Conservation (phyloP, 1,140 invertebrate genomes). For the Heliconius himera region DNA sequence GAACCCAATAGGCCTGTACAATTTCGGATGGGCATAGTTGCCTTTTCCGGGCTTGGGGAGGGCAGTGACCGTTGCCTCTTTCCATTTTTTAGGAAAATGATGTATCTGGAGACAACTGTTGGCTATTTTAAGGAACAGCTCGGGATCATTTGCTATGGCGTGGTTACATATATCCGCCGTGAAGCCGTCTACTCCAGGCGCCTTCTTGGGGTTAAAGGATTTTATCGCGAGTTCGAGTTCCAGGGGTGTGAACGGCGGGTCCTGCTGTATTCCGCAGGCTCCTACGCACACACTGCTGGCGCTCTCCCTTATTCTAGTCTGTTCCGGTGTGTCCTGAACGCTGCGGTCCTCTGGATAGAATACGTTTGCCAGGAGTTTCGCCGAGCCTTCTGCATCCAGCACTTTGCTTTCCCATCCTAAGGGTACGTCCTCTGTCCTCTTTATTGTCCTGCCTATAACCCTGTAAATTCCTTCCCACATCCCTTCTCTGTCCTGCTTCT, state of each 20-base stretch:
- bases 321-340: background rate
- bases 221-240: background rate
- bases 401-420: background rate
- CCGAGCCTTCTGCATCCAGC: background rate
- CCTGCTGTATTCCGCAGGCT: background rate
- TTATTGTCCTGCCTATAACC: background rate
- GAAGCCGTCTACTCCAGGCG: background rate
- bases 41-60: slow-evolving; percentile 8
- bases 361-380: background rate
- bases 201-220: slow-evolving; percentile 18
- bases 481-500: too few species aligned
- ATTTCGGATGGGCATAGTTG: background rate
- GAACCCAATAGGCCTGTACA: slow-evolving; percentile 8
- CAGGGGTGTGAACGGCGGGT: background rate
- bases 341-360: slow-evolving; percentile 3
- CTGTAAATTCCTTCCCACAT: slow-evolving; percentile 19
- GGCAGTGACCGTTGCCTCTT: background rate
- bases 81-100: slow-evolving; percentile 13
- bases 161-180: background rate
- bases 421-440: background rate
- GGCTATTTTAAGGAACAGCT: too few species aligned
- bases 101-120: background rate
- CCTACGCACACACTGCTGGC: background rate
- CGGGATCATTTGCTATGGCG: too few species aligned
- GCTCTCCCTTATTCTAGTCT: background rate